Evolutionary conservation across 23 tunicate genomes (phyloP).

Genomic region (Trididemnum miniatum): DNA sequence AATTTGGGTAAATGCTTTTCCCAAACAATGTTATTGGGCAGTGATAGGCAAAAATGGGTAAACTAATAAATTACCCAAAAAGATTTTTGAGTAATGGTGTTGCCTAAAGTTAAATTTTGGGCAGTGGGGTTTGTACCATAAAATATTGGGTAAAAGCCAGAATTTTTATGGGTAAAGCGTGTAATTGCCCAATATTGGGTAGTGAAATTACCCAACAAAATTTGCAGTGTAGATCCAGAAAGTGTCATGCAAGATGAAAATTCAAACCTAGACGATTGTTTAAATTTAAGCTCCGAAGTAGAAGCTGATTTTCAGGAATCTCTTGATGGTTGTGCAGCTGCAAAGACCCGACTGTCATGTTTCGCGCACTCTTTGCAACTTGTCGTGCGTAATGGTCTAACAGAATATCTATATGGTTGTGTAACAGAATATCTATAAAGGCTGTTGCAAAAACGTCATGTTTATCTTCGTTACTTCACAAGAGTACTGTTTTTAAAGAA

Average conservation of each 20-base stretch:
- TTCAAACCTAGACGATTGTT: background rate
- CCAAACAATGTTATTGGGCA: no score
- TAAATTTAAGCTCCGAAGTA: background rate
- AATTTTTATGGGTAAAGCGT: no score
- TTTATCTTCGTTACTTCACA: constrained; percentile 4
- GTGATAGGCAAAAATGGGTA: no score
- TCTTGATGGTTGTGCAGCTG: constrained; percentile 1
- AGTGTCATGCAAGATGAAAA: background rate
- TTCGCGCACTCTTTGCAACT: constrained; percentile 9
- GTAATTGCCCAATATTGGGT: no score
- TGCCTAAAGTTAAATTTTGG: no score
- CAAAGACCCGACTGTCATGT: constrained; percentile 4
- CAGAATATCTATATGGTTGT: background rate
- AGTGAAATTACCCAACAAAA: no score
- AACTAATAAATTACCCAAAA: no score
- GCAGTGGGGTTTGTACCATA: no score
- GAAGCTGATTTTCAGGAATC: constrained; percentile 11
- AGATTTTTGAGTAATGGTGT: no score
- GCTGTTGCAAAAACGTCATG: constrained; percentile 16
- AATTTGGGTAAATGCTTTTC: no score
- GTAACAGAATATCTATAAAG: background rate
- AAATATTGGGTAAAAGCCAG: no score
- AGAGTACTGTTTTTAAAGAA: constrained; percentile 16
- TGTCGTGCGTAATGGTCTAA: constrained; percentile 19
- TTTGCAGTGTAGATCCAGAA: background rate